These are phyloP conservation scores for Chrysoperla carnea DNA, from an alignment of 1,140 invertebrate species.

Conservation along the genomic window DNA sequence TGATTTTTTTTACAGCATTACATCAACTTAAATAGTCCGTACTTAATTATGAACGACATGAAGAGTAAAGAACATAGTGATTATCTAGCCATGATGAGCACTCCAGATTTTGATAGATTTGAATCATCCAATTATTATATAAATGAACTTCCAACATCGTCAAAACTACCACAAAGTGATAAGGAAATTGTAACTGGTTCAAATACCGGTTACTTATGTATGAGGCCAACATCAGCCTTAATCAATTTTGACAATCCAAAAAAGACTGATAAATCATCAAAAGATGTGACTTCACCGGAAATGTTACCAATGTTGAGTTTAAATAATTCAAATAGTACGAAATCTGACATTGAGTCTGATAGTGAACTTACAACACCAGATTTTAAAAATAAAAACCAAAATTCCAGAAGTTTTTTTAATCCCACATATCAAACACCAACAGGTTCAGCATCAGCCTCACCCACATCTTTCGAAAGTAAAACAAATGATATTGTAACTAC, in stretches of 20 bases:
- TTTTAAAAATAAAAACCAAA: too few relatives aligned
- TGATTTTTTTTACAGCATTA: slow-evolving; percentile 47
- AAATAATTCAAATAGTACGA: too few relatives aligned
- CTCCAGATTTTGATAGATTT: slow-evolving; percentile 44
- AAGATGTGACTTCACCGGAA: too few relatives aligned
- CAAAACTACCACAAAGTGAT: not conserved
- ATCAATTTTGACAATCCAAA: not conserved
- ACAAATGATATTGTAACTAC: too few relatives aligned
- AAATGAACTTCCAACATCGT: slow-evolving; percentile 20
- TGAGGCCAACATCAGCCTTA: slow-evolving; percentile 13
- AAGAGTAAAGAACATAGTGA: slow-evolving; percentile 36
- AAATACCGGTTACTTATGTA: slow-evolving; percentile 20
- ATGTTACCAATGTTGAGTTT: too few relatives aligned
- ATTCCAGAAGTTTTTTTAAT: too few relatives aligned
- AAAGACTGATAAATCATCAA: too few relatives aligned
- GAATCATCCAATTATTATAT: slow-evolving; percentile 28
- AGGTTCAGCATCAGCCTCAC: too few relatives aligned
- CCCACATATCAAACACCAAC: too few relatives aligned
- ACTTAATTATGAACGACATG: slow-evolving; percentile 47
- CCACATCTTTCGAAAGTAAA: too few relatives aligned
- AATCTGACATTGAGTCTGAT: too few relatives aligned
- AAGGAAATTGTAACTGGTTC: not conserved
- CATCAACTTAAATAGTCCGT: slow-evolving; percentile 66
- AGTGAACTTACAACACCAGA: too few relatives aligned
- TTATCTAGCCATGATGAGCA: slow-evolving; percentile 55